Base-by-base conservation (phyloP, 2,113 vertebrate species). In the Morone saxatilis region DNA sequence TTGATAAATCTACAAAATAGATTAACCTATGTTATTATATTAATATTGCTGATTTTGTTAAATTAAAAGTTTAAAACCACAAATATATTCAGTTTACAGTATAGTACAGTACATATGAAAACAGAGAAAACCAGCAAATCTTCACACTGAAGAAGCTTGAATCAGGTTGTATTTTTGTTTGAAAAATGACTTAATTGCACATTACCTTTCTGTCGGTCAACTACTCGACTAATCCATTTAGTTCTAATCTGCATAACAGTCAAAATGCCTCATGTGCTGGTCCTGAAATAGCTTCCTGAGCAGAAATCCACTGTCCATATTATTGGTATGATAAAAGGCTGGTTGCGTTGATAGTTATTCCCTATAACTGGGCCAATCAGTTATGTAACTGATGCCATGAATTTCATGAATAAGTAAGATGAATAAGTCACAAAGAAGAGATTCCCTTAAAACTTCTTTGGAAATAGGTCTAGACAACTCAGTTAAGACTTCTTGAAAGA, bases 381-480 rank as follows among this genome's bases (percentile, higher is more conserved):
- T 88, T 91, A 86, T 75, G 76, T 82, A 89, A 92, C 61, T 14
- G 65, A 85, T 82, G 81, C 62, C 80, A 76, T 90, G 82, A 82
- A 91, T 87, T 83, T 82, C 83, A 92, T 91, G 61, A 92, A 90
- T 90, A 83, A 77, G 76, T 83, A 83, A 31, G 66, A 84, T 31
- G 79, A 88, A 85, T 67, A 85, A 87, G 84, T 88, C 77, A 82
- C 81, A 77, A 70, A 86, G 79, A 80, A 73, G 31, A 84, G 51
- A 65, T 53, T 81, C 85, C 83, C 83, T 3, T 14, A 82, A 78
- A 82, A 88, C 61, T 22, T 77, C 66, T 85, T 50, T 78, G 81
- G 78, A 83, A 93, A 81, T 77, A 68, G 51, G 47, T 76, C 74
- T 50, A 60, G 45, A 84, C 68, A 76, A 50, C 71, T 76, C 60